Evolutionary conservation across 2,113 vertebrate species (phyloP), one percentile per base, ranked within the genome.

Genomic region (Platichthys flesus): DNA sequence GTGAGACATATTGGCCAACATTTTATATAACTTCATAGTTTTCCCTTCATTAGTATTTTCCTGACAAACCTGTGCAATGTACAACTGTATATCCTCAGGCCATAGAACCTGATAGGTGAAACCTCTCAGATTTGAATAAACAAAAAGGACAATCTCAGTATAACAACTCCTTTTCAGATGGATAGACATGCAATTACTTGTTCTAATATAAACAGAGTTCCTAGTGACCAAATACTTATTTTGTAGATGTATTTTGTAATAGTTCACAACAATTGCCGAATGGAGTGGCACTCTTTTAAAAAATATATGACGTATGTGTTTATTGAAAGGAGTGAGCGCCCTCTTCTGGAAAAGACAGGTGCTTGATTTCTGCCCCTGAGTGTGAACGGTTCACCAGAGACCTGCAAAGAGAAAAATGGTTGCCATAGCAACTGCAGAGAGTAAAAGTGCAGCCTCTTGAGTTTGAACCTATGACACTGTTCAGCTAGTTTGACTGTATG

Each of bases 341-440:
- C 83, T 83, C 90, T 87, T 62, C 18, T 87, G 90, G 87, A 47
- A 51, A 57, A 9, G 18, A 15, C 26, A 9, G 58, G 69, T 26
- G 87, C 56, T 67, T 67, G 15, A 42, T 57, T 51, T 35, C 28
- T 26, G 9, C 9, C 9, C n/a, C 20, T 28, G 13, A 1, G 13
- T 51, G 47, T 51, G 28, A 78, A 74, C 31, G 52, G 68, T 37
- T 76, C 79, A 66, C 61, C 54, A 71, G 69, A 85, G 73, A 77
- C 67, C 37, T 78, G 74, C 51, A 54, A 71, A 74, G 82, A 87
- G 45, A 91, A 83, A 20, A 84, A 20, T 28, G 78, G 92, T 93
- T 93, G 89, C 90, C 89, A 21, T 93, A 84, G 92, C 87, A 92
- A 93, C 92, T 82, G 88, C 79, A 85, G 79, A 91, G 78, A 71